Percentiles rank a stretch among this genome's conserved stretches.
phyloP scores from a whole-genome alignment of 2,888 invertebrate genomes.

The Melitaea athalia region DNA sequence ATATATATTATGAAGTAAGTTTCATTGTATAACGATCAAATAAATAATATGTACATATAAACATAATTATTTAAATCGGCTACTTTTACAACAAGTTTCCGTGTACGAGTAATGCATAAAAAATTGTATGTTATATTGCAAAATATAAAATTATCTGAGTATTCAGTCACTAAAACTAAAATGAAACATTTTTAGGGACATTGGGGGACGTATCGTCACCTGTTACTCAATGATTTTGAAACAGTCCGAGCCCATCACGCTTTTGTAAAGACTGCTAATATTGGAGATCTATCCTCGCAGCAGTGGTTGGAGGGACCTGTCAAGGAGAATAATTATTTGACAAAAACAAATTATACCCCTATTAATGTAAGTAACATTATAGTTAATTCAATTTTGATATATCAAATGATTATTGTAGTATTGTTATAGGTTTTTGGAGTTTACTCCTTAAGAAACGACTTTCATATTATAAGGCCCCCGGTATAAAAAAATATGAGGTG shows the following conservation, averaged over 20 bases:
- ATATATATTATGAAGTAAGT: conserved; percentile 86
- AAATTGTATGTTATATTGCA: not conserved
- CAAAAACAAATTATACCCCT: conserved; percentile 53
- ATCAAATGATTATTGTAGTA: no score
- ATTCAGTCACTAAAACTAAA: not conserved
- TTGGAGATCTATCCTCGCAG: conserved; percentile 93
- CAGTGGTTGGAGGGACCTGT: conserved; percentile 86
- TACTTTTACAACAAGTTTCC: no score
- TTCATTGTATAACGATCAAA: not conserved
- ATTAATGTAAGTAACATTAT: conserved; percentile 61
- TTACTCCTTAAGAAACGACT: no score
- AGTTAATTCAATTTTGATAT: not conserved
- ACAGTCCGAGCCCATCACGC: conserved; percentile 84
- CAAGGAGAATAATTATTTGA: conserved; percentile 57
- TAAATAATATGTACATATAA: no score
- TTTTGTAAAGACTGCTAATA: conserved; percentile 88
- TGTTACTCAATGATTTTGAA: conserved; percentile 82
- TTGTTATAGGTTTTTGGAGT: no score
- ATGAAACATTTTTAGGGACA: conserved; percentile 59
- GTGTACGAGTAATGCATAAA: no score
- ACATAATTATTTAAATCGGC: no score
- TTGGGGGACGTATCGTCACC: conserved; percentile 94
- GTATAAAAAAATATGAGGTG: no score
- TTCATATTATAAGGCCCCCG: no score
- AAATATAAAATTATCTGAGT: not conserved